Percentiles rank a stretch among this genome's conserved stretches.
phyloP scores from a whole-genome alignment of 1,140 invertebrate species.

The Leptinotarsa lineolata region DNA sequence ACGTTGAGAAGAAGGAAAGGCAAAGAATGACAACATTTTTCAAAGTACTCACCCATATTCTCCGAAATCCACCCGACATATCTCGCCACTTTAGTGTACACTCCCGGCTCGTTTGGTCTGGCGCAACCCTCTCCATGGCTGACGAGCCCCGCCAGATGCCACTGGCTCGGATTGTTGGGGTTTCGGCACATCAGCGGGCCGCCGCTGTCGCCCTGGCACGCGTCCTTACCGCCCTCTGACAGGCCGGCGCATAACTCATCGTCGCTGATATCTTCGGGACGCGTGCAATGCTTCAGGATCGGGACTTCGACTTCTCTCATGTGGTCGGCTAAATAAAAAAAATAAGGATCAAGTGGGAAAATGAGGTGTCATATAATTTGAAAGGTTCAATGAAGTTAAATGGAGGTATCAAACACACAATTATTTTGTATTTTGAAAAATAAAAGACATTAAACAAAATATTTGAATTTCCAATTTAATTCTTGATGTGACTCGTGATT shows the following conservation, averaged over 20 bases:
- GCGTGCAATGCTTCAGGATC: slow-evolving; percentile 63
- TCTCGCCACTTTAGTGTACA: slow-evolving; percentile 77
- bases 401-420: too few species aligned
- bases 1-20: too few species aligned
- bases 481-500: too few species aligned
- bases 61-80: slow-evolving; percentile 74
- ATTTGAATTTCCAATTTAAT: too few species aligned
- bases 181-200: slow-evolving; percentile 77
- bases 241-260: slow-evolving; percentile 78
- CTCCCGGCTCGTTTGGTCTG: slow-evolving; percentile 75
- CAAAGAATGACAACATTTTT: not conserved
- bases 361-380: too few species aligned
- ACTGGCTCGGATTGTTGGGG: slow-evolving; percentile 63
- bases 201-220: slow-evolving; percentile 82
- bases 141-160: slow-evolving; percentile 77
- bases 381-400: too few species aligned
- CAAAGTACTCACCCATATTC: slow-evolving; percentile 55
- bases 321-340: slow-evolving; percentile 62
- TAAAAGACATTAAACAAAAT: too few species aligned
- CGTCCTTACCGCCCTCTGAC: slow-evolving; percentile 73
- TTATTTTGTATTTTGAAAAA: too few species aligned
- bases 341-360: not conserved
- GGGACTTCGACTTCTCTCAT: slow-evolving; percentile 73
- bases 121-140: slow-evolving; percentile 84
- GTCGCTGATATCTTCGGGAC: slow-evolving; percentile 63